phyloP scores from a whole-genome alignment of 2,888 invertebrate genomes.

The Hetaerina titia region DNA sequence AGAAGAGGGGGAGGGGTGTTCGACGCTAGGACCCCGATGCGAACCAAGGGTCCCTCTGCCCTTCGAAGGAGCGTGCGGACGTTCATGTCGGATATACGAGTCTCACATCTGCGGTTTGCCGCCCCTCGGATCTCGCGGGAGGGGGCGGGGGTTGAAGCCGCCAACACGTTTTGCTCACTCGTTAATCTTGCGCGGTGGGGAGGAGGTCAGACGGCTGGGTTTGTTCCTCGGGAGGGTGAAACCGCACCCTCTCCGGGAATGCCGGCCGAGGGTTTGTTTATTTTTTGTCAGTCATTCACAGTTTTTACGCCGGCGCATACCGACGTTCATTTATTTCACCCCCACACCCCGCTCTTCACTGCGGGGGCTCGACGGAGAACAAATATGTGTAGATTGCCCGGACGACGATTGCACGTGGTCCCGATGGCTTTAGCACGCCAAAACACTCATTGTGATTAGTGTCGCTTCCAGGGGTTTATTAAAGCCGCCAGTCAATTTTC shows the following conservation, averaged over 20 bases:
- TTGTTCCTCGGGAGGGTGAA: neutral
- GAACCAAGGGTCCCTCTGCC: neutral
- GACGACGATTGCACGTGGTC: neutral
- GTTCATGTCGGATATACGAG: neutral
- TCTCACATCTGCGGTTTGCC: neutral
- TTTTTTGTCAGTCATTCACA: slow-evolving; percentile 21
- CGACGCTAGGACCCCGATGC: neutral
- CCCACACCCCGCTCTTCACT: too few species aligned
- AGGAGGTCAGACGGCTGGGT: neutral
- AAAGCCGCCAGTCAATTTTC: too few species aligned
- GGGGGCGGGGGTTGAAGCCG: neutral
- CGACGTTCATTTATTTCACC: neutral
- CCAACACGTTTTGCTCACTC: neutral
- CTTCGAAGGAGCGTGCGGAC: neutral
- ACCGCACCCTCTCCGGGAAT: neutral
- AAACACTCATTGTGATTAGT: too few species aligned
- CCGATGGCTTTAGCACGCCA: neutral
- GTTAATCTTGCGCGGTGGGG: neutral
- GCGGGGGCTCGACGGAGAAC: neutral
- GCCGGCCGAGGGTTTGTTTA: neutral
- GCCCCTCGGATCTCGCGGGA: neutral
- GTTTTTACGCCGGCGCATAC: neutral
- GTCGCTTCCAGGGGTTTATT: too few species aligned
- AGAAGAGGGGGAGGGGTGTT: too few species aligned
- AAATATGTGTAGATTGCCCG: neutral